phyloP scores from a whole-genome alignment of 1,140 invertebrate species.

The Holotrichia oblita region DNA sequence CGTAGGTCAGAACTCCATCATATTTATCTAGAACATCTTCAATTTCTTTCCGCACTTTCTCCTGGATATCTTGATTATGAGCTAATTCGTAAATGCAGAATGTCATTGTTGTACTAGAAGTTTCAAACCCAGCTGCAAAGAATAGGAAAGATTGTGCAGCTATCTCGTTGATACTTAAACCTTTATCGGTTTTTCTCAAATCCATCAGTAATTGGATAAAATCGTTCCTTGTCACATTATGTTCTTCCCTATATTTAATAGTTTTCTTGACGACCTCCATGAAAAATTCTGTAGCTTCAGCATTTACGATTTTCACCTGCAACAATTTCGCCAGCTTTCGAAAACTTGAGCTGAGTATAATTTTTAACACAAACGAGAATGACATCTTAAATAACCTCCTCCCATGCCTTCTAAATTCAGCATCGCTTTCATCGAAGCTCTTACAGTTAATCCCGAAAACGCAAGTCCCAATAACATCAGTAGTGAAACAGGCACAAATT shows the following conservation, averaged over 20 bases:
- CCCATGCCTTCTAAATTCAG: slow-evolving; percentile 53
- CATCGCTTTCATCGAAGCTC: slow-evolving; percentile 52
- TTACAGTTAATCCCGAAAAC: slow-evolving; percentile 60
- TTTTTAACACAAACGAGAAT: slow-evolving; percentile 41
- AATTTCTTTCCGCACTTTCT: slow-evolving; percentile 61
- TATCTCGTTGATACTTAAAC: slow-evolving; percentile 56
- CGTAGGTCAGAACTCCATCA: slow-evolving; percentile 64
- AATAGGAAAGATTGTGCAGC: slow-evolving; percentile 67
- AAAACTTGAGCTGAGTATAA: slow-evolving; percentile 46
- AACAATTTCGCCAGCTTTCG: slow-evolving; percentile 48
- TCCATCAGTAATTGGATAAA: slow-evolving; percentile 61
- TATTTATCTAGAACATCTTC: slow-evolving; percentile 60
- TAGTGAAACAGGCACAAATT: slow-evolving; percentile 50
- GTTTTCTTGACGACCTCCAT: slow-evolving; percentile 57
- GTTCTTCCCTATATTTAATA: slow-evolving; percentile 58
- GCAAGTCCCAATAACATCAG: slow-evolving; percentile 57
- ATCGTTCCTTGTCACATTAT: slow-evolving; percentile 59
- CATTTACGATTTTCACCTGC: slow-evolving; percentile 43
- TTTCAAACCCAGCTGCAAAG: slow-evolving; percentile 69
- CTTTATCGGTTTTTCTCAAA: slow-evolving; percentile 41
- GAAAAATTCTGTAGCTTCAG: slow-evolving; percentile 60
- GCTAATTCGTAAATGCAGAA: slow-evolving; percentile 64
- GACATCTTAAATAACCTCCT: slow-evolving; percentile 49
- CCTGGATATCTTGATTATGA: slow-evolving; percentile 61
- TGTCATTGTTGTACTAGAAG: slow-evolving; percentile 62